A percentile compares a stretch with the other conserved stretches of the same genome.
Evolutionary conservation across 2,113 vertebrate species (phyloP).

Genomic region (Chitala chitala): DNA sequence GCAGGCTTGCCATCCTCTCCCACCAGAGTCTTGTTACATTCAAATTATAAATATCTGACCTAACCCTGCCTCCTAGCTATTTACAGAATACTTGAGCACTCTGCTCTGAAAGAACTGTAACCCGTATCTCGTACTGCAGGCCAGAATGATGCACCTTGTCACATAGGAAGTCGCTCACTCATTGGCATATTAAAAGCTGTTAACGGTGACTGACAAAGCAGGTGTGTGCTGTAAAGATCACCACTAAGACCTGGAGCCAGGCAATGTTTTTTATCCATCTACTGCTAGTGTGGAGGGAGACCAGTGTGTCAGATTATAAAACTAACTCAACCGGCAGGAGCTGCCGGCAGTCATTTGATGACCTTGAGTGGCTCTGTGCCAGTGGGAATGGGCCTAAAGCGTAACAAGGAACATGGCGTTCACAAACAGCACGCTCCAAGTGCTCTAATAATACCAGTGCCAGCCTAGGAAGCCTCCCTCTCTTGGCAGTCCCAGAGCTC

Average conservation of each 20-base stretch:
- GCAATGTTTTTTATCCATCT: too few species aligned
- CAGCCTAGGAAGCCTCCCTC: slow-evolving; percentile 21
- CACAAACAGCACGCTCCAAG: slow-evolving; percentile 30
- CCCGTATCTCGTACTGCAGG: not conserved
- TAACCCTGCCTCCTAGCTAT: not conserved
- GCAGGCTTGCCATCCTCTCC: not conserved
- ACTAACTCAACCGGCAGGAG: too few species aligned
- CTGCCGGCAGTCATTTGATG: too few species aligned
- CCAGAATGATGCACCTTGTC: not conserved
- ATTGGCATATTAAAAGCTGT: too few species aligned
- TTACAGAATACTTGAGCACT: not conserved
- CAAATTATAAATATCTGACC: slow-evolving; percentile 23
- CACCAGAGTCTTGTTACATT: slow-evolving; percentile 13
- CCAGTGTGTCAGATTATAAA: too few species aligned
- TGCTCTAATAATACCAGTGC: slow-evolving; percentile 38
- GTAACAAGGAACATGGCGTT: slow-evolving; percentile 38
- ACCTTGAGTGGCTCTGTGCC: not conserved
- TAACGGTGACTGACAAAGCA: too few species aligned
- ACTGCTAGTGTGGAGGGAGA: too few species aligned
- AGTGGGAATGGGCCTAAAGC: slow-evolving; percentile 17
- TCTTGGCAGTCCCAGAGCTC: not conserved
- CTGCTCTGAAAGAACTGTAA: not conserved
- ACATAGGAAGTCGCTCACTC: too few species aligned
- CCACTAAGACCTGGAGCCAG: too few species aligned
- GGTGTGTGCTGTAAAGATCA: too few species aligned